Evolutionary conservation across 2,888 invertebrate species (phyloP), one percentile per base, ranked within the genome.

Genomic region (Lycophotia porphyrea): DNA sequence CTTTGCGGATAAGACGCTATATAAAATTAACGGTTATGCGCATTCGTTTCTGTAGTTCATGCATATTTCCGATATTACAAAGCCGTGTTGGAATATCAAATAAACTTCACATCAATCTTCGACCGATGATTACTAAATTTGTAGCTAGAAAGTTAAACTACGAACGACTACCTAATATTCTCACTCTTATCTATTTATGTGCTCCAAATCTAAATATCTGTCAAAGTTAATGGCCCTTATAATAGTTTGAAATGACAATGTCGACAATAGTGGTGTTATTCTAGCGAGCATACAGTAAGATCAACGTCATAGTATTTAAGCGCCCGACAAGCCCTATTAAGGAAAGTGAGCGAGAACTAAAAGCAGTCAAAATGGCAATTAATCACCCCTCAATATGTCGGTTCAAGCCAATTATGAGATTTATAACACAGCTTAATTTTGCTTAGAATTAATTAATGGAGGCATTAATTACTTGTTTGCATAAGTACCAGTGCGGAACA

Each of bases 361-460:
- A 73, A 74, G 79, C 76, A 66, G 67, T 60, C 65, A 69, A 65
- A 74, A 82, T 67, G 36, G 76, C 65, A 71, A 88, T 88, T 87
- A 84, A 88, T 88, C 87, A 86, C 76, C 36, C 61, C 68, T 55
- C 78, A 67, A 70, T 80, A 80, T 73, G 75, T 74, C 73, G 73
- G 82, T 79, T 71, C 69, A 74, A 77, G 69, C 70, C 82, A 79
- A 86, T 84, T 80, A 78, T 64, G 31, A 76, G 69, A 76, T 80
- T 77, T 73, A 80, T 76, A 77, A 71, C 36, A 73, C 44, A 71
- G 69, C 73, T 71, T 78, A 63, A 82, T 80, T 83, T 77, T 75
- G n/a, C 64, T 76, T 63, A 60, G 34, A 76, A 80, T 60, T 80
- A 69, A 86, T 86, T 78, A 82, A 72, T 77, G 64, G 34, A 36